A percentile compares a stretch with the other conserved stretches of the same genome.
Evolutionary conservation across 2,113 vertebrate genomes (phyloP).

Genomic region (Cololabis saira): DNA sequence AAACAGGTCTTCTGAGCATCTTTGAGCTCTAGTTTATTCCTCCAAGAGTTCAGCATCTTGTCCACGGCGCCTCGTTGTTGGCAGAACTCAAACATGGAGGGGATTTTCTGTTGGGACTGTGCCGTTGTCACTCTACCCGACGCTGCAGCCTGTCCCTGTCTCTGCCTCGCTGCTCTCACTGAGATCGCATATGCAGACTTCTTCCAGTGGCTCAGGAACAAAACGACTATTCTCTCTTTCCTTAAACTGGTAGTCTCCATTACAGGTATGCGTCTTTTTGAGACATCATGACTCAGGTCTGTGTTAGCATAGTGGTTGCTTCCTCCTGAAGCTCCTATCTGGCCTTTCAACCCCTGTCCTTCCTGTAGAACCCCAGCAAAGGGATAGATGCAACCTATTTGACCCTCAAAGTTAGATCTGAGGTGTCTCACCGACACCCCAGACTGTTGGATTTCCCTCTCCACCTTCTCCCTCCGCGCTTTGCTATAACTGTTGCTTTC

Average conservation of each 20-base stretch:
- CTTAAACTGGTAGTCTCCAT: constrained; percentile 82
- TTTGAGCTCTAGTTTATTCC: constrained; percentile 47
- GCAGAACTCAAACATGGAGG: constrained; percentile 78
- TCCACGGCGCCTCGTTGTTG: constrained; percentile 82
- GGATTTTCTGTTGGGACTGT: constrained; percentile 33
- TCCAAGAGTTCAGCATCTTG: constrained; percentile 86
- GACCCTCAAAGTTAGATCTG: constrained; percentile 86
- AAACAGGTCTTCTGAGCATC: neutral
- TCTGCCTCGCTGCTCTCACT: constrained; percentile 63
- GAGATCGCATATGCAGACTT: constrained; percentile 85
- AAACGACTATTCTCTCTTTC: constrained; percentile 90
- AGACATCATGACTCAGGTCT: constrained; percentile 42
- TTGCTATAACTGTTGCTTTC: constrained; percentile 55
- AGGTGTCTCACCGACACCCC: constrained; percentile 89
- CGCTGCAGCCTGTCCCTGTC: constrained; percentile 46
- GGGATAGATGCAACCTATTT: constrained; percentile 72
- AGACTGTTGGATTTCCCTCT: constrained; percentile 87
- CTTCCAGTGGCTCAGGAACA: constrained; percentile 95
- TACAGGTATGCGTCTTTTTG: constrained; percentile 62
- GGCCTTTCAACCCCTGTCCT: constrained; percentile 15
- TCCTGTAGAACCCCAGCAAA: constrained; percentile 70
- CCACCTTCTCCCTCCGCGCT: constrained; percentile 74
- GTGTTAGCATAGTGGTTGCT: constrained; percentile 59
- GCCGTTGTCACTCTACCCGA: constrained; percentile 20
- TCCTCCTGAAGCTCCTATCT: constrained; percentile 17